phyloP scores from a whole-genome alignment of 1,140 invertebrate genomes.

The Papilio xuthus region DNA sequence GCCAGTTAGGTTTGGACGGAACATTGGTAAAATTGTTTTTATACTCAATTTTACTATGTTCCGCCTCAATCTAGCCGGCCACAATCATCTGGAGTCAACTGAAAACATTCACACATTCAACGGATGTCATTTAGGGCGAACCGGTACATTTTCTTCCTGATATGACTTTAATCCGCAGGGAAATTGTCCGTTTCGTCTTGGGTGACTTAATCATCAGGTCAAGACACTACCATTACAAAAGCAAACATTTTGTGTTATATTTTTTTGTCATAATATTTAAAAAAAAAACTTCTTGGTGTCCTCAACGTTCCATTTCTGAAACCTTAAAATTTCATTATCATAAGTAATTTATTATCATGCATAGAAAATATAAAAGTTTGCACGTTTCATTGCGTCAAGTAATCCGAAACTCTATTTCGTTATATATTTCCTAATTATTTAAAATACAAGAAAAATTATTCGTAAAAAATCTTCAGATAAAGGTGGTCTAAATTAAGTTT shows the following conservation, averaged over 20 bases:
- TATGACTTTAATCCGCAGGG: too few relatives aligned
- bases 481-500: too few relatives aligned
- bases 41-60: background rate
- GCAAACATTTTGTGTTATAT: background rate
- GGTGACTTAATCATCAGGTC: too few relatives aligned
- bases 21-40: background rate
- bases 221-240: background rate
- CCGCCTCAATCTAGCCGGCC: background rate
- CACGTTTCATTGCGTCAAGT: too few relatives aligned
- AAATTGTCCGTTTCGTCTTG: too few relatives aligned
- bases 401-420: too few relatives aligned
- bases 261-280: background rate
- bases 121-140: background rate
- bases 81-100: background rate
- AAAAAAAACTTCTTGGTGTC: background rate
- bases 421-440: too few relatives aligned
- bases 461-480: too few relatives aligned
- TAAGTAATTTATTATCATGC: too few relatives aligned
- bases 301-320: background rate
- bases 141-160: background rate
- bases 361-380: too few relatives aligned
- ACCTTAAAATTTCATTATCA: too few relatives aligned
- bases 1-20: constrained; percentile 12
- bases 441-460: too few relatives aligned
- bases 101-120: background rate